Percentiles rank a stretch among this genome's conserved stretches.
phyloP scores from a whole-genome alignment of 2,797 vertebrate genomes.

The Hirundo rustica region DNA sequence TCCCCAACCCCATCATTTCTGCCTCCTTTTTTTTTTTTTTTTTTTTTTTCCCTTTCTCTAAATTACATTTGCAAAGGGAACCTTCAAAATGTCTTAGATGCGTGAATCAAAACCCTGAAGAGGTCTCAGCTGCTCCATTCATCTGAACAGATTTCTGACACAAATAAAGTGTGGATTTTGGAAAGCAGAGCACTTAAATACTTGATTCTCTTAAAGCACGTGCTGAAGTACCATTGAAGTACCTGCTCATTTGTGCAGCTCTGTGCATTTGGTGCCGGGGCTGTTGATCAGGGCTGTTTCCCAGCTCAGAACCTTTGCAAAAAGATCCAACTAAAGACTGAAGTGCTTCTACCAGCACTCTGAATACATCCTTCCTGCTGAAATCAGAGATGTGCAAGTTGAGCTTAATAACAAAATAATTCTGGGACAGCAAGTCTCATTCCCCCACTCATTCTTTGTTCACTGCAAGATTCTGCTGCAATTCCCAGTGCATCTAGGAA shows the following conservation, averaged over 20 bases:
- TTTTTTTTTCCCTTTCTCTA: background rate
- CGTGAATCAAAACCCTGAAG: constrained; percentile 42
- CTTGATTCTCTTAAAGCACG: background rate
- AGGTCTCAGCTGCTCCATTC: constrained; percentile 57
- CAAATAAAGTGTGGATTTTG: background rate
- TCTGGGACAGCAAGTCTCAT: background rate
- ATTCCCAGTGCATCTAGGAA: background rate
- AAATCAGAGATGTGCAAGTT: background rate
- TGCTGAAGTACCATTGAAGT: constrained; percentile 3
- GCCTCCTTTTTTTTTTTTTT: background rate
- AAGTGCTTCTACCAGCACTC: background rate
- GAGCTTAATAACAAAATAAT: background rate
- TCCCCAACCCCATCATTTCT: background rate
- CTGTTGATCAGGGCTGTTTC: background rate
- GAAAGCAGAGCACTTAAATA: constrained; percentile 1
- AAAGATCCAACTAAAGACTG: background rate
- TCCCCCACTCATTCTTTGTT: background rate
- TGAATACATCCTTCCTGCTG: background rate
- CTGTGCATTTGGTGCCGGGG: background rate
- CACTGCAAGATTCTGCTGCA: background rate
- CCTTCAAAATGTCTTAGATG: constrained; percentile 26
- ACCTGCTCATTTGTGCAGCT: background rate
- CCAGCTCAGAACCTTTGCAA: background rate
- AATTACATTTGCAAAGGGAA: background rate
- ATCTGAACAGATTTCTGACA: constrained; percentile 1